Evolutionary conservation across 37 sponge, comb jelly and placozoan species (phyloP).

Genomic region (Aphrocallistes beatrix): DNA sequence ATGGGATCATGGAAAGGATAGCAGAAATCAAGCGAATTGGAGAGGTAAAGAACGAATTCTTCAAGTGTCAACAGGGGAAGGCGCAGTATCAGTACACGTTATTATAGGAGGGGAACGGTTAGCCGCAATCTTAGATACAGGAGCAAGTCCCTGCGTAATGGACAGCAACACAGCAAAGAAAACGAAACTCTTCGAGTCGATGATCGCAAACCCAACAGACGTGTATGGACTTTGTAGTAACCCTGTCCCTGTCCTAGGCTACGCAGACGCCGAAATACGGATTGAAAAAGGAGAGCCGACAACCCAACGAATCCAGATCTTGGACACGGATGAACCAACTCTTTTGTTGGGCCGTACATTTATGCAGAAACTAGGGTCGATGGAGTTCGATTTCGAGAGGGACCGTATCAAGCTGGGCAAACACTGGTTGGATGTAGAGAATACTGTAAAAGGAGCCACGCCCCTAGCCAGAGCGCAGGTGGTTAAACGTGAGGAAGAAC

Average conservation of each 20-base stretch:
- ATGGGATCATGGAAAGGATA: neutral
- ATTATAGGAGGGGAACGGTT: neutral
- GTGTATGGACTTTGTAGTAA: neutral
- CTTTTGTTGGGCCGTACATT: neutral
- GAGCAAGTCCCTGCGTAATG: neutral
- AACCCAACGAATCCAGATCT: slow-evolving; percentile 2
- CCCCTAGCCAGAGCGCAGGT: neutral
- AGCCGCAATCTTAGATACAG: neutral
- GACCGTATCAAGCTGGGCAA: neutral
- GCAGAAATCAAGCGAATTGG: neutral
- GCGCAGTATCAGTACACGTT: neutral
- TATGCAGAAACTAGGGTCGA: neutral
- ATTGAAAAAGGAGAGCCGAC: neutral
- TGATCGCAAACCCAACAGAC: neutral
- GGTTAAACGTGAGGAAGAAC: neutral
- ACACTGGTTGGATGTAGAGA: neutral
- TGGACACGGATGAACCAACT: neutral
- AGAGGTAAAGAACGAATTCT: neutral
- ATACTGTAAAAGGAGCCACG: neutral
- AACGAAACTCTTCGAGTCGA: neutral
- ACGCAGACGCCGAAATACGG: neutral
- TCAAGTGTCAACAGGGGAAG: neutral
- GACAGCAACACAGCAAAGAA: neutral
- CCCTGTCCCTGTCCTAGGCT: slow-evolving; percentile 1
- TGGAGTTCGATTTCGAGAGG: neutral